A percentile compares a stretch with the other conserved stretches of the same genome.
Evolutionary conservation across 2,888 invertebrate species (phyloP).

Genomic region (Hyppa rectilinea): DNA sequence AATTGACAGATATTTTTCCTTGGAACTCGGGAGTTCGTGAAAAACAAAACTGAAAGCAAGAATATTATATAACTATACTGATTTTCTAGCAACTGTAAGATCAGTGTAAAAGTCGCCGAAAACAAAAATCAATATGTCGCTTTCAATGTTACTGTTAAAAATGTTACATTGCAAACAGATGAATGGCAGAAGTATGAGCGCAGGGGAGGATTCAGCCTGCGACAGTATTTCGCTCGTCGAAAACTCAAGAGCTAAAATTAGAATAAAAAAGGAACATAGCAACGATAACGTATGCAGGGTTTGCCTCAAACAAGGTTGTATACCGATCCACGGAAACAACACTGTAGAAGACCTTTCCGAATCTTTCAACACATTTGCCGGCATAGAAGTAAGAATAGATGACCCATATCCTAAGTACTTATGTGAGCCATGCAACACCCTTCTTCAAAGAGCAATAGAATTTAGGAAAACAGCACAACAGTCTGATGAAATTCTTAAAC

Average conservation of each 20-base stretch:
- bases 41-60: neutral
- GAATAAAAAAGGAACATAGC: constrained; percentile 56
- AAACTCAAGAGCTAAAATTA: constrained; percentile 29
- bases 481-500: constrained; percentile 75
- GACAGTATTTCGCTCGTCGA: constrained; percentile 25
- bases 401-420: constrained; percentile 82
- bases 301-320: constrained; percentile 81
- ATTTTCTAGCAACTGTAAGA: neutral
- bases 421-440: constrained; percentile 78
- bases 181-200: constrained; percentile 28
- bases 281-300: constrained; percentile 76
- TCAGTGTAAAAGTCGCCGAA: neutral
- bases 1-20: neutral
- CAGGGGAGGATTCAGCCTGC: constrained; percentile 11
- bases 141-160: constrained; percentile 74
- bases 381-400: constrained; percentile 74
- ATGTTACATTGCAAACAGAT: constrained; percentile 76
- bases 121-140: constrained; percentile 64
- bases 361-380: constrained; percentile 74
- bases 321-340: constrained; percentile 77
- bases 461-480: constrained; percentile 83
- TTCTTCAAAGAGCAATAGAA: constrained; percentile 81
- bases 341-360: constrained; percentile 72
- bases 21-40: neutral
- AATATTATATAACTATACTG: neutral